phyloP scores from a whole-genome alignment of 2,888 invertebrate genomes.

The Melinaea marsaeus region DNA sequence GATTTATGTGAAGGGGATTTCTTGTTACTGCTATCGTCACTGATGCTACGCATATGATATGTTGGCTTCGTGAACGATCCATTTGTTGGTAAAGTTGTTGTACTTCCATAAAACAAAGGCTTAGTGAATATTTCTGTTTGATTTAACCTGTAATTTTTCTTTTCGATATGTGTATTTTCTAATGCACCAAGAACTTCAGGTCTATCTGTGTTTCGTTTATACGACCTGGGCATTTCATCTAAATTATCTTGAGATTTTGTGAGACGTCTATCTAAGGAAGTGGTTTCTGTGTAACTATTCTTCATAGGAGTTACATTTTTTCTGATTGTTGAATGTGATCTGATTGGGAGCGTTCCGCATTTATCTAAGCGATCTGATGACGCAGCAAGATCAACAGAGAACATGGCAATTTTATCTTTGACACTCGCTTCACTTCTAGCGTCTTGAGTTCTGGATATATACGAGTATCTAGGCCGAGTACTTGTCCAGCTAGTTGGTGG shows the following conservation, averaged over 20 bases:
- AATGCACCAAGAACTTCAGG: slow-evolving; percentile 76
- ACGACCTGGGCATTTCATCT: slow-evolving; percentile 68
- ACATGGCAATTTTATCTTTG: slow-evolving; percentile 92
- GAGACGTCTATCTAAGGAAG: slow-evolving; percentile 65
- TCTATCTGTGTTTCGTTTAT: slow-evolving; percentile 59
- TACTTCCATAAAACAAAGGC: slow-evolving; percentile 70
- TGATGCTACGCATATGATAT: slow-evolving; percentile 65
- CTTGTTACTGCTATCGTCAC: slow-evolving; percentile 64
- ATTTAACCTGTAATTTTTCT: slow-evolving; percentile 37
- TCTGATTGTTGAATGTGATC: slow-evolving; percentile 49
- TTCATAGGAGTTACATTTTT: slow-evolving; percentile 52
- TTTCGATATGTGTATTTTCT: slow-evolving; percentile 50
- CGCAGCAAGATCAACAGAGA: slow-evolving; percentile 78
- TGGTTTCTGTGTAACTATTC: slow-evolving; percentile 55
- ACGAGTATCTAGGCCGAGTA: slow-evolving; percentile 58
- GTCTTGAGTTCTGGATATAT: slow-evolving; percentile 82
- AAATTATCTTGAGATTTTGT: slow-evolving; percentile 74
- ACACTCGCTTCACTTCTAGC: slow-evolving; percentile 89
- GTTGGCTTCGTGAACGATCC: slow-evolving; percentile 51
- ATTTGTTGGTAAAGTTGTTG: slow-evolving; percentile 61
- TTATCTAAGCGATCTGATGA: slow-evolving; percentile 66
- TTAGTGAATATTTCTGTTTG: slow-evolving; percentile 48
- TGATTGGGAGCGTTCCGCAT: slow-evolving; percentile 62
- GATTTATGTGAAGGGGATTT: slow-evolving; percentile 74
- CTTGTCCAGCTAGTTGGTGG: slow-evolving; percentile 57